Percentiles rank a stretch among this genome's conserved stretches.
Conservation (phyloP, 2,797 vertebrate species). For the Galago senegalensis region DNA sequence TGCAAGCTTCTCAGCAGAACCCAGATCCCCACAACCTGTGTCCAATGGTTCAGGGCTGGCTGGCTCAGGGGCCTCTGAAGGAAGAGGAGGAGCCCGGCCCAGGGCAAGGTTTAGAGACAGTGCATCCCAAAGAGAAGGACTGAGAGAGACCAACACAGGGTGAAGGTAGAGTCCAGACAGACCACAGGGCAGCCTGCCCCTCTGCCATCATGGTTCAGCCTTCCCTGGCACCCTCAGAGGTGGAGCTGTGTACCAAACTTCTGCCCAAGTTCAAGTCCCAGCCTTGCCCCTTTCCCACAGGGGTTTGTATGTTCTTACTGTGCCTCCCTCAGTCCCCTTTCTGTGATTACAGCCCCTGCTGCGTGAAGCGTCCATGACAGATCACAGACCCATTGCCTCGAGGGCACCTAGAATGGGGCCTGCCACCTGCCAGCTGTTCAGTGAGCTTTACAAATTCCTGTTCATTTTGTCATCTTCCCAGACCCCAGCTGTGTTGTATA, state of each 20-base stretch:
- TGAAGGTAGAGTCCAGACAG: neutral
- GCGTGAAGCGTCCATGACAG: neutral
- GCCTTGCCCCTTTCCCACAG: neutral
- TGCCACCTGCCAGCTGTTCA: neutral
- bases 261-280: neutral
- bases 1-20: rapidly evolving
- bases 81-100: neutral
- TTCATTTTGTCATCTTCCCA: neutral
- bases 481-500: neutral
- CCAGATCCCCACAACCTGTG: neutral
- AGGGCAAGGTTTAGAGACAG: neutral
- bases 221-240: neutral
- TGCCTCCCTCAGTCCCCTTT: neutral
- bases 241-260: neutral
- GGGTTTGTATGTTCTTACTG: neutral
- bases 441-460: neutral
- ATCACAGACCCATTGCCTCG: neutral
- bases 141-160: neutral
- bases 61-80: neutral
- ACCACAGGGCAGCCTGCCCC: neutral
- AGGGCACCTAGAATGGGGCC: neutral
- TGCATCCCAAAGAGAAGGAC: neutral
- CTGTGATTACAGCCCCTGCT: too few species aligned
- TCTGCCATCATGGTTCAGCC: neutral
- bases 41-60: too few species aligned